A percentile compares a stretch with the other conserved stretches of the same genome.
phyloP scores from a whole-genome alignment of 1,140 invertebrate genomes.

The Eupeodes corollae region DNA sequence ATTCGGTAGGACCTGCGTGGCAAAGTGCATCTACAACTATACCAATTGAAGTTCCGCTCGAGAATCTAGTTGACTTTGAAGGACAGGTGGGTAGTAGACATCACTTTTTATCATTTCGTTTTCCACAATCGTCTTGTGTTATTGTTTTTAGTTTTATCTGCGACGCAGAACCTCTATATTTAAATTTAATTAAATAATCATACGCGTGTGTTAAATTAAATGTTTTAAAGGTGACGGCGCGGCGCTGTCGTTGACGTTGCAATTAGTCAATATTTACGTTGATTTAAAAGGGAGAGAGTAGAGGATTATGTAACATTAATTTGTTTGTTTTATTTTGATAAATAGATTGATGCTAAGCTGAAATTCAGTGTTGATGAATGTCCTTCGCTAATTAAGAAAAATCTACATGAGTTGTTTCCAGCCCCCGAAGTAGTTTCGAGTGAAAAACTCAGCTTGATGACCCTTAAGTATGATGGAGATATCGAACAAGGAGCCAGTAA shows the following conservation, averaged over 20 bases:
- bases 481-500: slow-evolving; percentile 27
- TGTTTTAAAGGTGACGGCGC: slow-evolving; percentile 2
- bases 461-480: slow-evolving; percentile 20
- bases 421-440: slow-evolving; percentile 40
- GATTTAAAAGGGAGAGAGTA: no score
- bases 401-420: slow-evolving; percentile 53
- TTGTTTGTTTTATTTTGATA: background rate
- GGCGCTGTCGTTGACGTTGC: background rate
- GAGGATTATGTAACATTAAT: no score
- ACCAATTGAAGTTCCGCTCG: slow-evolving; percentile 34
- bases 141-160: background rate
- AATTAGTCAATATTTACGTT: no score
- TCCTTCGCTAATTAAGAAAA: slow-evolving; percentile 50
- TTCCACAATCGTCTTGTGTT: no score
- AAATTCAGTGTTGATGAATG: slow-evolving; percentile 48
- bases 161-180: background rate
- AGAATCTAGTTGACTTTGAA: slow-evolving; percentile 26
- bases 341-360: slow-evolving; percentile 2
- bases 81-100: slow-evolving; percentile 4
- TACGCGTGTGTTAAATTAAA: background rate
- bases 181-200: background rate
- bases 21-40: slow-evolving; percentile 41
- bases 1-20: slow-evolving; percentile 53
- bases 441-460: slow-evolving; percentile 19
- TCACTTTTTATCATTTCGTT: no score